phyloP scores from a whole-genome alignment of 92 coral and sea anemone species.

The Siderastrea siderea region DNA sequence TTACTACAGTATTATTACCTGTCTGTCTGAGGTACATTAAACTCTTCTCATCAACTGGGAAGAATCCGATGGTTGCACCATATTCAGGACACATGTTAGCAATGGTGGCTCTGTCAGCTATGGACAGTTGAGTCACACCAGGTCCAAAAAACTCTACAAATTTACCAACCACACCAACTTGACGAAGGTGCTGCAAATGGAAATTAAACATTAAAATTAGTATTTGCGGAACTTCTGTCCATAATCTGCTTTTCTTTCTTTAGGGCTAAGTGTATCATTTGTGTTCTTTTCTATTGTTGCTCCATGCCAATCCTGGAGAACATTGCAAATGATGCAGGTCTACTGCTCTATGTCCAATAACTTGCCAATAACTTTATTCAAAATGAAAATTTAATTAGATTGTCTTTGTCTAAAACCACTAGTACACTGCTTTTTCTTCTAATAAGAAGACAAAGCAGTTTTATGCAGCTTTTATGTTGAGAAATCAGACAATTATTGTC shows the following conservation, averaged over 20 bases:
- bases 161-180: conserved; percentile 97
- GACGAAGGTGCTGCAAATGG: conserved; percentile 82
- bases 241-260: background rate
- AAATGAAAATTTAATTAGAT: too few species aligned
- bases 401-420: too few species aligned
- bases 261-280: background rate
- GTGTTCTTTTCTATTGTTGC: background rate
- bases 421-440: too few species aligned
- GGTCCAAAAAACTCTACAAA: conserved; percentile 99
- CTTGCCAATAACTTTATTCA: too few species aligned
- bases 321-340: too few species aligned
- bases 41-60: conserved; percentile 95
- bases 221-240: background rate
- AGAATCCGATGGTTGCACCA: conserved; percentile 97
- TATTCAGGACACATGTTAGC: conserved; percentile 99
- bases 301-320: too few species aligned
- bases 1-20: conserved; percentile 42
- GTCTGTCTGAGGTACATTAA: conserved; percentile 91
- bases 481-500: too few species aligned
- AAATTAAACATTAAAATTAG: background rate
- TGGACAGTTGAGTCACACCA: conserved; percentile 91
- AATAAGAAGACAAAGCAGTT: too few species aligned
- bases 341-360: too few species aligned
- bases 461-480: too few species aligned
- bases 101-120: conserved; percentile 98